phyloP scores from a whole-genome alignment of 2,797 vertebrate genomes.

The Decapterus maruadsi region DNA sequence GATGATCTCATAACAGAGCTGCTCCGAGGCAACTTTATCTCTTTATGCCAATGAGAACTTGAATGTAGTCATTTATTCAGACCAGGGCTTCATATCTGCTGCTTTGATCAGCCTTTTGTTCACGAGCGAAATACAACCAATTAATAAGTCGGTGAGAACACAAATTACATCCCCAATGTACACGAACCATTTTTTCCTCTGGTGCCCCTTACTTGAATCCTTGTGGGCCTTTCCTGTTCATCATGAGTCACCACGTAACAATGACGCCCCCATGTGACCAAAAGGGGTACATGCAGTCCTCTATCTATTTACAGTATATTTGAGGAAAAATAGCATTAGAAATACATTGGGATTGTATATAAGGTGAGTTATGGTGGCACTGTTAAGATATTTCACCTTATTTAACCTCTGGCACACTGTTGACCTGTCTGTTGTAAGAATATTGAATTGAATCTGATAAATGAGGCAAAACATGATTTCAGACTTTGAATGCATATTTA shows the following conservation, averaged over 20 bases:
- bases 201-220: neutral
- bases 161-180: neutral
- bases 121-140: neutral
- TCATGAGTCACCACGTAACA: neutral
- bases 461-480: neutral
- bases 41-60: slow-evolving; percentile 49
- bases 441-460: too few relatives aligned
- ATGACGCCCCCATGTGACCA: slow-evolving; percentile 55
- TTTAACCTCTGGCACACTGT: neutral
- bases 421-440: neutral
- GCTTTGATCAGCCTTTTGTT: neutral
- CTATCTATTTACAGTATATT: neutral
- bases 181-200: neutral
- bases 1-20: slow-evolving; percentile 74
- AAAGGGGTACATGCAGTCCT: neutral
- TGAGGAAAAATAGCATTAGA: neutral
- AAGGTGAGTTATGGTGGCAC: neutral
- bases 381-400: neutral
- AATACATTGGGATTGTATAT: neutral
- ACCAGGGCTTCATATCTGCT: neutral
- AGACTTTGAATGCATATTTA: neutral
- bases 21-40: slow-evolving; percentile 68
- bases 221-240: slow-evolving; percentile 2
- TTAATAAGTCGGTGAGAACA: neutral
- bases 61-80: slow-evolving; percentile 33